Evolutionary conservation across 2,113 vertebrate genomes (phyloP).

Genomic region (Ifrita kowaldi): DNA sequence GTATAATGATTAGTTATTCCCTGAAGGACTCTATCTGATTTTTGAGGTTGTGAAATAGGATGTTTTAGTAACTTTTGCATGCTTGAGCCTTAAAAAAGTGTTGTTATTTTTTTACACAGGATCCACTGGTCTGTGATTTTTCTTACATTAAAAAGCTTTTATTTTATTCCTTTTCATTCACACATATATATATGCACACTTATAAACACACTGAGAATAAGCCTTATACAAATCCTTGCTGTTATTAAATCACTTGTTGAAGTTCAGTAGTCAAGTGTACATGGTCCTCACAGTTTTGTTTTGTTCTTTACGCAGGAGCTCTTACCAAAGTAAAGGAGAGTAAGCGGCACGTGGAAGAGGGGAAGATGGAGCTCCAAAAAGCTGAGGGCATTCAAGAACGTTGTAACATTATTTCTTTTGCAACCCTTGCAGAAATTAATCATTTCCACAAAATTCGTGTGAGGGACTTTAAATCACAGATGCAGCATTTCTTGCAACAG

Average conservation of each 20-base stretch:
- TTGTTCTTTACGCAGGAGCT: conserved; percentile 79
- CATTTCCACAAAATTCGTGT: conserved; percentile 95
- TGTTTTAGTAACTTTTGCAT: neutral
- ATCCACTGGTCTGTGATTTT: neutral
- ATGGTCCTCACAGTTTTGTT: neutral
- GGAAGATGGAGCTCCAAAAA: conserved; percentile 93
- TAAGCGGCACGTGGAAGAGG: conserved; percentile 92
- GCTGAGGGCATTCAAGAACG: conserved; percentile 90
- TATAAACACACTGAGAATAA: neutral
- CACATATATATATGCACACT: neutral
- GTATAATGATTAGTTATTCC: neutral
- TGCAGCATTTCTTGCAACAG: conserved; percentile 94
- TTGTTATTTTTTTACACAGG: neutral
- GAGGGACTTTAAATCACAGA: conserved; percentile 92
- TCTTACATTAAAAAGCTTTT: neutral
- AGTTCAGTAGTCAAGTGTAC: neutral
- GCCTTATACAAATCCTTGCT: neutral
- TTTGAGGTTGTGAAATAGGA: neutral
- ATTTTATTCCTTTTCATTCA: neutral
- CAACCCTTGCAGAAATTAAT: conserved; percentile 94
- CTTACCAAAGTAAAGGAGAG: conserved; percentile 96
- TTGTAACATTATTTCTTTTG: conserved; percentile 96
- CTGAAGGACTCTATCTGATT: neutral
- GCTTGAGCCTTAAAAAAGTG: neutral
- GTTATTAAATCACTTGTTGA: neutral